Percentiles rank a stretch among this genome's conserved stretches.
These are phyloP conservation scores for Phyllopteryx taeniolatus DNA, from an alignment of 2,113 vertebrate species.

Conservation along the genomic window DNA sequence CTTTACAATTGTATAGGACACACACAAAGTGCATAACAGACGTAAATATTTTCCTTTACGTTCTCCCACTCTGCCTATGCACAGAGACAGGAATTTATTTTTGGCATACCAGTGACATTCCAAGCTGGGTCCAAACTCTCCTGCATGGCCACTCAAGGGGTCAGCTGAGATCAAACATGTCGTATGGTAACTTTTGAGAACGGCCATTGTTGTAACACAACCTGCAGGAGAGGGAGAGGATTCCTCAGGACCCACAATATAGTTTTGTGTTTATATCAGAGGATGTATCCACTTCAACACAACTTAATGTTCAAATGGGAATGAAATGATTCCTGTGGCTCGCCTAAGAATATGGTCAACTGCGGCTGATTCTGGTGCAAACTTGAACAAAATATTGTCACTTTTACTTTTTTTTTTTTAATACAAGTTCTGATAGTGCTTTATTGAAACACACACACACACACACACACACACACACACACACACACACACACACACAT, in stretches of 20 bases:
- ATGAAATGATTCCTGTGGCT: background rate
- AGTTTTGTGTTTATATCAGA: background rate
- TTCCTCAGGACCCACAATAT: background rate
- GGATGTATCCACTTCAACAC: background rate
- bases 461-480: background rate
- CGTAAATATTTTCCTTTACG: background rate
- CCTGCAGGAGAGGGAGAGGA: background rate
- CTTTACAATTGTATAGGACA: background rate
- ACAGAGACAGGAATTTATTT: slow-evolving; percentile 18
- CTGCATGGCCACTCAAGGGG: background rate
- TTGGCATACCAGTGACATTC: slow-evolving; percentile 21
- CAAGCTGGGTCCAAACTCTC: slow-evolving; percentile 4
- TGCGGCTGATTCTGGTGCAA: background rate
- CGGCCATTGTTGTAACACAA: background rate
- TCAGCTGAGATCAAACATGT: slow-evolving; percentile 3
- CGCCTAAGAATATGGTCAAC: background rate
- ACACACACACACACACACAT: background rate
- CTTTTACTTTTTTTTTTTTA: background rate
- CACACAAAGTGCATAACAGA: background rate
- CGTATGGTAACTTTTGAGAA: slow-evolving; percentile 16
- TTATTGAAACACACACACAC: background rate
- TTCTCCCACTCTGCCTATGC: slow-evolving; percentile 2
- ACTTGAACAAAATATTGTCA: background rate
- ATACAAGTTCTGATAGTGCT: background rate
- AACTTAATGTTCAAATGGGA: background rate